Percentiles rank a stretch among this genome's conserved stretches.
These are phyloP conservation scores for Lepidochrysops patricia DNA, from an alignment of 2,888 invertebrate genomes.

Conservation along the genomic window DNA sequence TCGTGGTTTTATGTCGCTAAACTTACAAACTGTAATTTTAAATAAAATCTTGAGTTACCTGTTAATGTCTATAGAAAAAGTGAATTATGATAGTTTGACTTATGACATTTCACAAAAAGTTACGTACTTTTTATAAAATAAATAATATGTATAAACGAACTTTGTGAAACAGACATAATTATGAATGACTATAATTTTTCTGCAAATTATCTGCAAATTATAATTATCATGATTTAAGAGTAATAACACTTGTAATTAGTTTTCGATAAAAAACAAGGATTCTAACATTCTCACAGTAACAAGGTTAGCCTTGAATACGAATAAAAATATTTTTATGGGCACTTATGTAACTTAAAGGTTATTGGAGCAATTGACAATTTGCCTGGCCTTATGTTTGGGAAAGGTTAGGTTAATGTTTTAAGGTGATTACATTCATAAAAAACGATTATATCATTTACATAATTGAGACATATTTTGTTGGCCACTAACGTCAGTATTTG, in stretches of 20 bases:
- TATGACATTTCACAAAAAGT: background rate
- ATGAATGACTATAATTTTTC: background rate
- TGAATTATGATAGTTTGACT: background rate
- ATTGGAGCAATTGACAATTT: conserved; percentile 5
- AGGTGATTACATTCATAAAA: background rate
- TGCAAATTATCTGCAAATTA: background rate
- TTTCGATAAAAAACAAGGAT: background rate
- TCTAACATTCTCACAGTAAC: background rate
- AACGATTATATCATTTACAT: background rate
- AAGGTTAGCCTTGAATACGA: background rate
- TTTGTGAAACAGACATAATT: background rate
- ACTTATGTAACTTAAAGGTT: conserved; percentile 8
- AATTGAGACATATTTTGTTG: background rate
- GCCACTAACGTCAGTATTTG: background rate
- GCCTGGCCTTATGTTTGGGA: background rate
- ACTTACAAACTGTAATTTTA: background rate
- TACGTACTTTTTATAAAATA: background rate
- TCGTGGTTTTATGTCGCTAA: background rate
- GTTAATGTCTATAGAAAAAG: too few relatives aligned
- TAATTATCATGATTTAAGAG: background rate
- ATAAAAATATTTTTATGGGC: background rate
- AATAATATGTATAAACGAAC: background rate
- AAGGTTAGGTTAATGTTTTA: background rate
- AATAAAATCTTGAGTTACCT: background rate
- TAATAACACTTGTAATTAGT: background rate